A percentile compares a stretch with the other conserved stretches of the same genome.
These are phyloP conservation scores for Drosophila erecta DNA, from an alignment of 1,140 invertebrate species.

Conservation along the genomic window DNA sequence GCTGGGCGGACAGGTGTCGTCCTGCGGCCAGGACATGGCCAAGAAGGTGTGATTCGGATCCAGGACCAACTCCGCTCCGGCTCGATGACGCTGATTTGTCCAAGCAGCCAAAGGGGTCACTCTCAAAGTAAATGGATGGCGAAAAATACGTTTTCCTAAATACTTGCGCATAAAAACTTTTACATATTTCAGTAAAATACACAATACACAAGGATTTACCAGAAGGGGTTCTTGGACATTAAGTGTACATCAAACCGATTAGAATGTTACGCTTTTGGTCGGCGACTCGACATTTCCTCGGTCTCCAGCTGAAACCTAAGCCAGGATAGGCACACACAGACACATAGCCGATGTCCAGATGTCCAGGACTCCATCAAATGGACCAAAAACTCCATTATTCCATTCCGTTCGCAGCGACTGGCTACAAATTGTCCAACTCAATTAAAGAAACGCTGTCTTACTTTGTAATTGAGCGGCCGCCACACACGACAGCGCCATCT, in stretches of 20 bases:
- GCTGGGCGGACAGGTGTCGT: slow-evolving; percentile 20
- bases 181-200: too few relatives aligned
- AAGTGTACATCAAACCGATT: neutral
- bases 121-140: neutral
- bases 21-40: neutral
- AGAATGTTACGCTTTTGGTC: slow-evolving; percentile 7
- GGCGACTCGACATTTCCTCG: neutral
- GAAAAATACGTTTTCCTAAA: neutral
- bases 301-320: neutral
- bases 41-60: neutral
- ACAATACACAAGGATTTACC: too few relatives aligned
- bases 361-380: slow-evolving; percentile 7
- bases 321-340: neutral
- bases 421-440: slow-evolving; percentile 80
- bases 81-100: slow-evolving; percentile 4
- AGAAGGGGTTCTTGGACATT: too few relatives aligned
- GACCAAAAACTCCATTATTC: slow-evolving; percentile 39
- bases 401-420: slow-evolving; percentile 54
- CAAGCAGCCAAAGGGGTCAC: neutral
- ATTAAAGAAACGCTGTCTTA: slow-evolving; percentile 81
- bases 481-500: slow-evolving; percentile 19
- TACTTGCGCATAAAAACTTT: too few relatives aligned
- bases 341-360: neutral
- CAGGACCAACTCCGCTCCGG: neutral
- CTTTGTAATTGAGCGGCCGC: slow-evolving; percentile 67